A percentile compares a stretch with the other conserved stretches of the same genome.
Conservation (phyloP, 53 echinoderm and acorn worm genomes). For the Antedon mediterranea region DNA sequence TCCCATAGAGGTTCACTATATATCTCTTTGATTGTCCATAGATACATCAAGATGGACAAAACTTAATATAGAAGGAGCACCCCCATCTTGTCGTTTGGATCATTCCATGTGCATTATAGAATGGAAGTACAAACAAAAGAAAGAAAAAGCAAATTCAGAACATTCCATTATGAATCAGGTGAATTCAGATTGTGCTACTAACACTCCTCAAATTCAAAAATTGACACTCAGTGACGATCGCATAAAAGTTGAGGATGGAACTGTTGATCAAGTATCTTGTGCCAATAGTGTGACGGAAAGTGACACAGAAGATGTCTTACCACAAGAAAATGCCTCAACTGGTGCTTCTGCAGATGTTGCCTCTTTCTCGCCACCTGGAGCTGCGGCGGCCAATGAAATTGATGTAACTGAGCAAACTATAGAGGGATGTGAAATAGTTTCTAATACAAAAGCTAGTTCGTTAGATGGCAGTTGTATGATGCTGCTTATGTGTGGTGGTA, state of each 20-base stretch:
- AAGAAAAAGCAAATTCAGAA: neutral
- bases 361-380: conserved; percentile 6
- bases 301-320: neutral
- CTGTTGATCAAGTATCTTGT: neutral
- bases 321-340: too few relatives aligned
- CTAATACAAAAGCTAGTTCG: neutral
- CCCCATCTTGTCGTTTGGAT: conserved; percentile 71
- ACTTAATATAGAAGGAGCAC: conserved; percentile 47
- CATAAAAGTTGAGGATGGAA: neutral
- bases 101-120: conserved; percentile 54
- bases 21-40: conserved; percentile 17
- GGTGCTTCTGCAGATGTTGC: conserved; percentile 1
- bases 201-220: neutral
- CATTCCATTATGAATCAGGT: neutral
- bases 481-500: conserved; percentile 68
- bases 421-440: neutral
- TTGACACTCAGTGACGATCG: neutral
- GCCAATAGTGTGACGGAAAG: conserved; percentile 1
- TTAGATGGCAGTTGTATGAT: conserved; percentile 17
- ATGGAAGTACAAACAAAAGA: neutral
- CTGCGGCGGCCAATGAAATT: neutral
- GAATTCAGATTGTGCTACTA: neutral
- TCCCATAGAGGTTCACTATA: too few relatives aligned
- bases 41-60: conserved; percentile 49
- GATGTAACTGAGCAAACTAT: neutral